Evolutionary conservation across 23 tunicate genomes (phyloP), one percentile per base, ranked within the genome.

Genomic region (Clavelina lepadiformis): DNA sequence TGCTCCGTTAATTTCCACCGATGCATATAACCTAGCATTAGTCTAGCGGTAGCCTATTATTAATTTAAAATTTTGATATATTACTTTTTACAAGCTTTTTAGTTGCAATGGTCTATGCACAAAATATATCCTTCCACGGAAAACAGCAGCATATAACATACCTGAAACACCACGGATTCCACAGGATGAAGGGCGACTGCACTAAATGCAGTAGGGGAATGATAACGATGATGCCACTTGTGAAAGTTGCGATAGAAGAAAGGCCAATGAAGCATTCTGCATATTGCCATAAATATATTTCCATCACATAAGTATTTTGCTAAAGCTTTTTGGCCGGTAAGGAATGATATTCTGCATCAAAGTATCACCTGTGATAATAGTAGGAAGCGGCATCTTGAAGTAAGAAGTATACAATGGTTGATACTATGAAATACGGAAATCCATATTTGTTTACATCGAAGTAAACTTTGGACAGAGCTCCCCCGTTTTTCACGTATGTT

Each of bases 181-280:
- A 71, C 56, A 7, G 95, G 95, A 32, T 86, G 95, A 85, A 86
- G 72, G 31, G 95, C 95, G 24, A 86, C 95, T 0, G 95, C 95
- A 46, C 95, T 78, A 75, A 86, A 86, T 15, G 95, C 95, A 11
- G 95, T 86, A 30, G 95, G 95, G 28, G 72, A 56, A 64, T 86
- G 83, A 35, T 86, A 86, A 25, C 85, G 73, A 36, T 86, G 95
- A 64, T 86, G 95, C 75, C 75, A 70, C 54, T 86, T 86, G 65
- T 86, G 95, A 70, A 86, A 86, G 71, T 77, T 65, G 5, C 80
- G 80, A 61, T 86, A 86, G 46, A 86, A 78, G 29, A 71, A 77
- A 4, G 95, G 95, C 25, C 34, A 55, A 56, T 86, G 95, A 23
- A 86, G 85, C 73, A 76, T 71, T 56, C 95, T 84, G 69, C 28